Percentiles rank a stretch among this genome's conserved stretches.
Evolutionary conservation across 1,140 invertebrate genomes (phyloP).

Genomic region (Trichonephila inaurata): DNA sequence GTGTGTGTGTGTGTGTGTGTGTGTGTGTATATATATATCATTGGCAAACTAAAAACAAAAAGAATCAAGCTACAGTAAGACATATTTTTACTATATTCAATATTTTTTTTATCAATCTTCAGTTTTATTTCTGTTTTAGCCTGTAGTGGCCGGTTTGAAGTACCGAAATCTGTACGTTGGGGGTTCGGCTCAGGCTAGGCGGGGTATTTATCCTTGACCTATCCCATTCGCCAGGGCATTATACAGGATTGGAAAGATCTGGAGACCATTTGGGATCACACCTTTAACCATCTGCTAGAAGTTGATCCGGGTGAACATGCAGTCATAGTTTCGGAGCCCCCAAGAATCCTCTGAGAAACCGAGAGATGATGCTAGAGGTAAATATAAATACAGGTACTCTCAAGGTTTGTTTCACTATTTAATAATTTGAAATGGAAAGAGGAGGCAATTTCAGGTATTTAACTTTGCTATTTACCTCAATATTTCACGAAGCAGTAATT

Average conservation of each 20-base stretch:
- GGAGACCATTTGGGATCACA: conserved; percentile 85
- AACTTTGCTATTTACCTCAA: no score
- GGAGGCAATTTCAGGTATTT: no score
- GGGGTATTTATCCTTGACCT: conserved; percentile 84
- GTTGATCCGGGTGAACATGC: conserved; percentile 96
- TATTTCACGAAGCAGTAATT: no score
- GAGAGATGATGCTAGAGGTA: conserved; percentile 84
- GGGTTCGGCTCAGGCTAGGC: conserved; percentile 94
- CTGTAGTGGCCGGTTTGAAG: conserved; percentile 53
- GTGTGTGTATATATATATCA: no score
- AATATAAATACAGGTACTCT: not conserved
- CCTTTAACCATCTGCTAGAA: conserved; percentile 90
- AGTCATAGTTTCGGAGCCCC: conserved; percentile 95
- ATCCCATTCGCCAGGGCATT: conserved; percentile 84
- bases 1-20: no score
- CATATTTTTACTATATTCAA: no score
- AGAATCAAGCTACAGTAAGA: no score
- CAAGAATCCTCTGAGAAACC: conserved; percentile 94
- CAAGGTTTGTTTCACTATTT: no score
- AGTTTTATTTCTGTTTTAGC: conserved; percentile 10
- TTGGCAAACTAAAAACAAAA: no score
- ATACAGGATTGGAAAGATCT: conserved; percentile 84
- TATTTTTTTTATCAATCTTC: no score
- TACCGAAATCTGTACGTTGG: conserved; percentile 83
- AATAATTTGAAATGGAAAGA: no score